A percentile compares a stretch with the other conserved stretches of the same genome.
These are phyloP conservation scores for Gavialis gangeticus DNA, from an alignment of 2,113 vertebrate species.

Conservation along the genomic window DNA sequence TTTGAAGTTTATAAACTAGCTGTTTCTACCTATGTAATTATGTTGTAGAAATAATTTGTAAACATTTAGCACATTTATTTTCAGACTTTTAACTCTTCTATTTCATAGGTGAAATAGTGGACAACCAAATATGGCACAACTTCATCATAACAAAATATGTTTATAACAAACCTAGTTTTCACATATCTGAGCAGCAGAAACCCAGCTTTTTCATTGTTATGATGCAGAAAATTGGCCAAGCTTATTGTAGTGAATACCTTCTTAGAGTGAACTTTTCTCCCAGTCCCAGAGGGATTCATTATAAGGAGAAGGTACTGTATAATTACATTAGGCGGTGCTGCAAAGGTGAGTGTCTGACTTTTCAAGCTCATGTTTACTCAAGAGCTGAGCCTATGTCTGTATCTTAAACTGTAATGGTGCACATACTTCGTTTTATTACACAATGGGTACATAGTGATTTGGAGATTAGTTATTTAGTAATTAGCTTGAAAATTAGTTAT, in stretches of 20 bases:
- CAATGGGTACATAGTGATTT: not conserved
- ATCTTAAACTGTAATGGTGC: not conserved
- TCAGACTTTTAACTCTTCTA: not conserved
- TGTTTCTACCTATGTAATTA: not conserved
- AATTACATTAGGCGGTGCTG: not conserved
- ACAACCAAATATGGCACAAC: not conserved
- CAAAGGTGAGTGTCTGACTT: not conserved
- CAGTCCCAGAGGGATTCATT: no score
- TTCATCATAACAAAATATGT: no score
- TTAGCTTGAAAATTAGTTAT: not conserved
- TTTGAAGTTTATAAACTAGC: not conserved
- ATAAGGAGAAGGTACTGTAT: no score
- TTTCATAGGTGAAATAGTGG: not conserved
- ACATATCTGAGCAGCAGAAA: no score
- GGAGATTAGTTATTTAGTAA: not conserved
- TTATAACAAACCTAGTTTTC: no score
- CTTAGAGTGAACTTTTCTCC: no score
- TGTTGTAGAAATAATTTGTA: not conserved
- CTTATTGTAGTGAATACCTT: no score
- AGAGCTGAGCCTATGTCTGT: not conserved
- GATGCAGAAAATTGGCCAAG: no score
- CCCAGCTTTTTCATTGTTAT: no score
- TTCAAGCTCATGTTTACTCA: not conserved
- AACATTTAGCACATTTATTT: not conserved
- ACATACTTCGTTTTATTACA: not conserved